Conservation (phyloP, 2,797 vertebrate species). For the Distichodus sexfasciatus region DNA sequence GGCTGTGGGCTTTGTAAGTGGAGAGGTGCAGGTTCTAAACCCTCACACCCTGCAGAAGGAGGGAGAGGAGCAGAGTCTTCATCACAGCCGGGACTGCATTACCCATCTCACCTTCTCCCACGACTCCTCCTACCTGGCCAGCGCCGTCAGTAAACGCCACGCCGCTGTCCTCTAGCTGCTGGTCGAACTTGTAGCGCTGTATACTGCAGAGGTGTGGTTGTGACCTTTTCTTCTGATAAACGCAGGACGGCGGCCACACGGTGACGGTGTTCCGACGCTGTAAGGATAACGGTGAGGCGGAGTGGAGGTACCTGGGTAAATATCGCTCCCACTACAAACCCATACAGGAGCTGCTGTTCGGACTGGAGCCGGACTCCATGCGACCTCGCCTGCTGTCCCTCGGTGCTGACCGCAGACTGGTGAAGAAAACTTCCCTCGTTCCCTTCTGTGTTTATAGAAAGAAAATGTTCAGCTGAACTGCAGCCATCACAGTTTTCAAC, state of each 20-base stretch:
- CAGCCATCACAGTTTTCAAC: no score
- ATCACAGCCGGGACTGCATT: slow-evolving; percentile 72
- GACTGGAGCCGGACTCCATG: slow-evolving; percentile 76
- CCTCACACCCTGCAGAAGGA: slow-evolving; percentile 75
- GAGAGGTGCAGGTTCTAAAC: slow-evolving; percentile 82
- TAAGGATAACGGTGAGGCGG: slow-evolving; percentile 24
- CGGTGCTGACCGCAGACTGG: slow-evolving; percentile 84
- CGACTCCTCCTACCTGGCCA: slow-evolving; percentile 86
- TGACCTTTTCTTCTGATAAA: not conserved
- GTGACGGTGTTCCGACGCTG: slow-evolving; percentile 78
- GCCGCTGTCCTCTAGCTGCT: not conserved
- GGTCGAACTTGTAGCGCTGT: not conserved
- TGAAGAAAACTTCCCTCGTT: no score
- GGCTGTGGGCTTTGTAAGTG: slow-evolving; percentile 84
- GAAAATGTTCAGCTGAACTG: no score
- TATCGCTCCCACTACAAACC: slow-evolving; percentile 85
- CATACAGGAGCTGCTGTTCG: slow-evolving; percentile 86
- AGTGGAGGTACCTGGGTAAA: slow-evolving; percentile 82
- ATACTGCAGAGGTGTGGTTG: no score
- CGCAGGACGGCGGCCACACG: slow-evolving; percentile 80
- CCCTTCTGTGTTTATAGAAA: no score
- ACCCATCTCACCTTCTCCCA: slow-evolving; percentile 87
- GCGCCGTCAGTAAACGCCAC: slow-evolving; percentile 79
- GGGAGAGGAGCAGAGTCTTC: slow-evolving; percentile 71
- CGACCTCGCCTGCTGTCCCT: slow-evolving; percentile 86